Conservation (phyloP, 2,888 invertebrate species). For the Eristalis pertinax region DNA sequence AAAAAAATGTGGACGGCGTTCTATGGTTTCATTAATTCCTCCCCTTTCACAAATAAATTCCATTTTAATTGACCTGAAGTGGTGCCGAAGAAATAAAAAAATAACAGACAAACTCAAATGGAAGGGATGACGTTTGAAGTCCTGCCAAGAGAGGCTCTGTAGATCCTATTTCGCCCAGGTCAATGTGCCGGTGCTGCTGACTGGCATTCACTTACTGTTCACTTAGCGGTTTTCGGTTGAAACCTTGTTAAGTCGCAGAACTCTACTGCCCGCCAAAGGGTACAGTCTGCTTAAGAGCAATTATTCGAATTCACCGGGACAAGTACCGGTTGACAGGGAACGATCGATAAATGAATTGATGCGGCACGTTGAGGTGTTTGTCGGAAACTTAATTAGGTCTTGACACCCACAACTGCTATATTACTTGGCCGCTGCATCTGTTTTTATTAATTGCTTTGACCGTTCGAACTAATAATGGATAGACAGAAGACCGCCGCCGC, state of each 20-base stretch:
- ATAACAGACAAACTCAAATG: no score
- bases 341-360: conserved; percentile 52
- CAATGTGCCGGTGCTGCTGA: conserved; percentile 19
- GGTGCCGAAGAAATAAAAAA: conserved; percentile 27
- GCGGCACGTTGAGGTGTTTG: conserved; percentile 36
- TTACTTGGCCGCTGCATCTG: conserved; percentile 44
- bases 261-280: not conserved
- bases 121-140: not conserved
- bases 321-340: conserved; percentile 42
- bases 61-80: conserved; percentile 57
- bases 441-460: conserved; percentile 65
- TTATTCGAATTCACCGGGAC: not conserved
- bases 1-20: not conserved
- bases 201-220: not conserved
- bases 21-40: conserved; percentile 20
- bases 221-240: conserved; percentile 8
- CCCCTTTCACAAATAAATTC: conserved; percentile 33
- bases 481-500: not conserved
- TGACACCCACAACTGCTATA: conserved; percentile 2
- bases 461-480: conserved; percentile 6
- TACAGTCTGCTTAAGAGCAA: conserved; percentile 36
- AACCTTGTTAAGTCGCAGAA: conserved; percentile 12
- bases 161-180: conserved; percentile 1
- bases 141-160: not conserved
- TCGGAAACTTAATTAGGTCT: conserved; percentile 51